These are phyloP conservation scores for Anoplopoma fimbria DNA, from an alignment of 2,113 vertebrate genomes.

Conservation along the genomic window DNA sequence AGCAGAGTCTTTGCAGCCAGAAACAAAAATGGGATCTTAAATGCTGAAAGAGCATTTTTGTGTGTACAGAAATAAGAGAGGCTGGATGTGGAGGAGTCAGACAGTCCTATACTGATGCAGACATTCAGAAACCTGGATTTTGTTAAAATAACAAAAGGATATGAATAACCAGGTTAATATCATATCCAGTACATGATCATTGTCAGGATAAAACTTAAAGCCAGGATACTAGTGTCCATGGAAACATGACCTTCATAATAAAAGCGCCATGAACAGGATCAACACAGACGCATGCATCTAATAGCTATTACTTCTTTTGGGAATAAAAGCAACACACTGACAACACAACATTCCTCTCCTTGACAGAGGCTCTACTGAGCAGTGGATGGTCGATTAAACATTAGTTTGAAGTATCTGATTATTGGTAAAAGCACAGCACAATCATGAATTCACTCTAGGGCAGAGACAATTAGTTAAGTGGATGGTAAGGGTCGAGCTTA, in stretches of 20 bases:
- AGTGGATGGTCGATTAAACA: neutral
- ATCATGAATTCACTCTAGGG: slow-evolving; percentile 17
- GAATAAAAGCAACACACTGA: neutral
- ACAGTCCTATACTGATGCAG: neutral
- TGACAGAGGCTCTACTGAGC: neutral
- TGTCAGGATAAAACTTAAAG: neutral
- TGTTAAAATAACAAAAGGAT: neutral
- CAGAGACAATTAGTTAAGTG: slow-evolving; percentile 62
- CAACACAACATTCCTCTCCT: neutral
- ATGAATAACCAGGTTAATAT: neutral
- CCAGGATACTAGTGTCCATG: neutral
- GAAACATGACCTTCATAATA: neutral
- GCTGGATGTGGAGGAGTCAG: slow-evolving; percentile 6
- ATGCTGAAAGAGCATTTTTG: slow-evolving; percentile 21
- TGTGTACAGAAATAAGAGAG: neutral
- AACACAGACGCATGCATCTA: neutral
- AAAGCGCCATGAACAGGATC: neutral
- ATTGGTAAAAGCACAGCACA: slow-evolving; percentile 23
- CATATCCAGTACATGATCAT: neutral
- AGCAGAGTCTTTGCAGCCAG: neutral
- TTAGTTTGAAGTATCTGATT: slow-evolving; percentile 21
- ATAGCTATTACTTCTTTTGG: neutral
- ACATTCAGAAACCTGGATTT: neutral
- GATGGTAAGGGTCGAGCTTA: slow-evolving; percentile 44
- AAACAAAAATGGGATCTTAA: slow-evolving; percentile 25